Evolutionary conservation across 2,797 vertebrate genomes (phyloP).

Genomic region (Balearica regulorum): DNA sequence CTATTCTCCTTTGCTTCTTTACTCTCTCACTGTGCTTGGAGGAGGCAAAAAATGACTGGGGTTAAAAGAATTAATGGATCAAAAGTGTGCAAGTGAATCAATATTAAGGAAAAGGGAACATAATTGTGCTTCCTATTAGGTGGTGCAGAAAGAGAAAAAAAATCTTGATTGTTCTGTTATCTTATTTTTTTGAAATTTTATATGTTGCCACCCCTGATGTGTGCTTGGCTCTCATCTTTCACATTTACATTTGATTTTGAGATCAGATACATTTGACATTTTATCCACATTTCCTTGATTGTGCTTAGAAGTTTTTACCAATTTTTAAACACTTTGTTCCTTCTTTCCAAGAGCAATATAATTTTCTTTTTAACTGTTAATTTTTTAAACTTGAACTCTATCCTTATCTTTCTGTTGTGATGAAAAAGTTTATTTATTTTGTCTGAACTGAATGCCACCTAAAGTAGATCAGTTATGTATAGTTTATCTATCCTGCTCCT

Average conservation of each 20-base stretch:
- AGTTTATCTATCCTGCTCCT: not conserved
- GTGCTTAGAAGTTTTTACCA: slow-evolving; percentile 1
- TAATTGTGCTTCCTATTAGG: not conserved
- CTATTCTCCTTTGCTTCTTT: not conserved
- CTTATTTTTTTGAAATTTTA: not conserved
- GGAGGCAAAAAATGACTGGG: not conserved
- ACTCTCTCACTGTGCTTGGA: not conserved
- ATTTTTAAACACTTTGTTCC: slow-evolving; percentile 1
- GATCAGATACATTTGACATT: slow-evolving; percentile 12
- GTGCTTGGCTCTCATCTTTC: slow-evolving; percentile 3
- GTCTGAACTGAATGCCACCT: not conserved
- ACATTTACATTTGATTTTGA: slow-evolving; percentile 29
- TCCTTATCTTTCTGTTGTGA: not conserved
- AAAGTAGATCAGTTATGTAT: not conserved
- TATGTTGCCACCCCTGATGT: not conserved
- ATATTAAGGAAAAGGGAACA: not conserved
- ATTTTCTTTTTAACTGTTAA: not conserved
- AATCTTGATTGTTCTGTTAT: not conserved
- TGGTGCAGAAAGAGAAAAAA: not conserved
- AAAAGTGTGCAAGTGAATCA: not conserved
- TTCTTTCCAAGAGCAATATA: not conserved
- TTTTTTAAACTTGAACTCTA: not conserved
- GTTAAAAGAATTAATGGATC: not conserved
- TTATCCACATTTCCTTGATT: not conserved
- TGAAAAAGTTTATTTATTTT: not conserved